Base-by-base conservation (phyloP, 2,888 invertebrate genomes). In the Ichneumoninae sp. region DNA sequence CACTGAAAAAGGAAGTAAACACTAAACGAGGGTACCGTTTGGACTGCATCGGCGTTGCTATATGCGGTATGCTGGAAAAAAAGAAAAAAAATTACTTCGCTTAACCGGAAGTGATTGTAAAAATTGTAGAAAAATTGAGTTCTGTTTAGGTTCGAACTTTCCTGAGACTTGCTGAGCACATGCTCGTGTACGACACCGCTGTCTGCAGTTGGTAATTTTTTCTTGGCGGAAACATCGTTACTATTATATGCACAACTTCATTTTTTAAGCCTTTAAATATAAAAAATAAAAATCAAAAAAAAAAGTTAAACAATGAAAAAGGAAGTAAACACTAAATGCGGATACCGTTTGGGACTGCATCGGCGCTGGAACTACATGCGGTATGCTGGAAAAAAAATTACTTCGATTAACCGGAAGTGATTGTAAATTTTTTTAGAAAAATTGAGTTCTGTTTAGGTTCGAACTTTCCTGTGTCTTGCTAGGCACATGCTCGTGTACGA, bases 321-420 rank as follows among this genome's bases (percentile, higher is more conserved):
- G 68, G 79, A 85, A 82, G 75, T 82, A 68, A 71, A 44, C 70
- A 52, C 71, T 76, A 36, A 82, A 82, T 71, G 71, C 80, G 85
- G 60, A 30, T 10, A 80, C 83, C 54, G 65, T 68, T 79, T 66
- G 36, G 40, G 36, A 47, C 30, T 65, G n/a, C 19, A 22, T 13
- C 26, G 50, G 5, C 5, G 33, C n/a, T n/a, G n/a, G n/a, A n/a
- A n/a, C 60, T n/a, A 7, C 5, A 50, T 10, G 16, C n/a, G 19
- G 19, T 7, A 40, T 16, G 65, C 40, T 79, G n/a, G 22, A 50
- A 13, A 57, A 57, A 33, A 57, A 70, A 52, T 68, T 44, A 22
- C 26, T 26, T 10, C 33, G 60, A 75, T 60, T 13, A 47, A 65
- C 33, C 74, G 3, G 4, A 26, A 26, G 6, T 75, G 26, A 44